Base-by-base conservation (phyloP, 2,113 vertebrate species). In the Coregonus clupeaformis region DNA sequence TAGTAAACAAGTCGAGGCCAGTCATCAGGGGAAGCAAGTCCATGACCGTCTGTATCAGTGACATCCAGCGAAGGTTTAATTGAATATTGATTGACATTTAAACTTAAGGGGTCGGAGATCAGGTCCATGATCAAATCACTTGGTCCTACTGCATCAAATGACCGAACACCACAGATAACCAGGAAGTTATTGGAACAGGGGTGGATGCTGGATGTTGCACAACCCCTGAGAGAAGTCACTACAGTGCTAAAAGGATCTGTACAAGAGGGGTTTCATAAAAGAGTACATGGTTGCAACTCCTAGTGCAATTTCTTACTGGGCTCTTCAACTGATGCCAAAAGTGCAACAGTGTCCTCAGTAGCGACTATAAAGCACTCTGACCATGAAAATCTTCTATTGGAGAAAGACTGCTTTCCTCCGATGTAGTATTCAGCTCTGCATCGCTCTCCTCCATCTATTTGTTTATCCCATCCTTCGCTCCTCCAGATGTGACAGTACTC, bases 341-440 rank as follows among this genome's bases (percentile, higher is more conserved):
- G 62, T 11, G 14, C 52, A 20, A n/a, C 57, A 60, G 57, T 60
- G 57, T 55, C 18, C 20, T 60, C 57, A 60, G 18, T 24, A 60
- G 29, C 25, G 4, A 69, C 42, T 22, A 25, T 69, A 4, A 69
- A 69, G 42, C 2, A 20, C 36, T 59, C 52, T 18, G 29, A 62
- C 71, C 60, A 74, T 80, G 73, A 71, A 75, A 76, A 80, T 69
- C 49, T 81, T 84, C 57, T 65, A 70, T 69, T 42, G 55, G 71
- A 71, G 74, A 73, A 29, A 79, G 12, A 52, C 45, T 68, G 79
- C 68, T 29, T 24, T 29, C 64, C 66, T 63, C 68, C 63, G 1
- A 7, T 42, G 29, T 66, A 25, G 24, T 13, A 66, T 66, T 66
- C 27, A 24, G 12, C 25, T 63, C 66, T 29, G 32, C 24, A 72